These are phyloP conservation scores for Choristoneura rosaceana DNA, from an alignment of 2,888 invertebrate species.

Conservation along the genomic window DNA sequence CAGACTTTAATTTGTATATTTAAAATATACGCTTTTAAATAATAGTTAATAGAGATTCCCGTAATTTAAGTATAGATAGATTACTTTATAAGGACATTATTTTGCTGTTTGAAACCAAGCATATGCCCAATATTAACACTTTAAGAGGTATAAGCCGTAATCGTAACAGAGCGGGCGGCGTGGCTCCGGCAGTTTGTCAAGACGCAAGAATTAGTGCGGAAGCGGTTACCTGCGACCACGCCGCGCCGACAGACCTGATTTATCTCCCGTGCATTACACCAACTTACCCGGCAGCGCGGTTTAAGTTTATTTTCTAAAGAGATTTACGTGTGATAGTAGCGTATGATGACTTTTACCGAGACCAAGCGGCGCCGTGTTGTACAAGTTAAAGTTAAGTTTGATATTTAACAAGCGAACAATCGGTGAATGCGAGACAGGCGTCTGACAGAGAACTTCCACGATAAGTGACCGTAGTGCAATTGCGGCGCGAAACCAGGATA, in stretches of 20 bases:
- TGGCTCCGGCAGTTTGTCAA: slow-evolving; percentile 50
- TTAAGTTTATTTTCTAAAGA: slow-evolving; percentile 27
- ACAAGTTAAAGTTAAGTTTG: neutral
- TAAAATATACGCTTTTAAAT: no score
- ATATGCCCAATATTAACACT: neutral
- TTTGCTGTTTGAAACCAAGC: neutral
- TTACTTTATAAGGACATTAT: neutral
- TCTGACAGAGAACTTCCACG: neutral
- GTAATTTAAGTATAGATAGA: no score
- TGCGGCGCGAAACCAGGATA: neutral
- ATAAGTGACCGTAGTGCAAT: no score
- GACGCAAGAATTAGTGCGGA: slow-evolving; percentile 47
- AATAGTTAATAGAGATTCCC: no score
- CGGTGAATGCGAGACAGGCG: neutral
- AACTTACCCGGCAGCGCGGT: slow-evolving; percentile 20
- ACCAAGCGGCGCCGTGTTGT: neutral
- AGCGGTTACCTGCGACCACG: slow-evolving; percentile 46
- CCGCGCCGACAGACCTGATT: slow-evolving; percentile 50
- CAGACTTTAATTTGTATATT: no score
- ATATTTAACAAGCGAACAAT: neutral
- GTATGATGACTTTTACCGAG: slow-evolving; percentile 20
- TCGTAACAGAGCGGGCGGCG: slow-evolving; percentile 4
- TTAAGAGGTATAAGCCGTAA: slow-evolving; percentile 8
- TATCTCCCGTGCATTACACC: slow-evolving; percentile 44
- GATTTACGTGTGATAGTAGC: slow-evolving; percentile 23